Base-by-base conservation (phyloP, 2,113 vertebrate genomes). In the Nesospiza acunhae region DNA sequence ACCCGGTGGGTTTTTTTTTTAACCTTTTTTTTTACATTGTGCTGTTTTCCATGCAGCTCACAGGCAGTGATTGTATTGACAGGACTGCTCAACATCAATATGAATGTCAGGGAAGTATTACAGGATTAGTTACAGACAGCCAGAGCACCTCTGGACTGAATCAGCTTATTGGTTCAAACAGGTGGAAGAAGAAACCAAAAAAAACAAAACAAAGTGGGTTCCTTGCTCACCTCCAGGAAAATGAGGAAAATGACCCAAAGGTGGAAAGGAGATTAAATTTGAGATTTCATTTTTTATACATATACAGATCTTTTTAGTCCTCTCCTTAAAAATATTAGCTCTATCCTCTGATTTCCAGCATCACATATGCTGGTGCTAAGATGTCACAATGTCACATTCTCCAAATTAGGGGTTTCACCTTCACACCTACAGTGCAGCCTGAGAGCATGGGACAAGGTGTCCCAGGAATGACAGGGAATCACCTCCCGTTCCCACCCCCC, bases 21-120 rank as follows among this genome's bases (percentile, higher is more conserved):
- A n/a, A n/a, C n/a, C 7, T 6, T 27, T 18, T 37, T 37, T 62
- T 39, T 39, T 6, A 2, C 46, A 58, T 30, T 41, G 39, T 1
- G 4, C 22, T 80, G 20, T 80, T 86, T 80, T 69, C 50, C 59
- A 39, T 41, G 63, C 67, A 86, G 59, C 37, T 96, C 72, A 30
- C 16, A 35, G 55, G 46, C 46, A 92, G 68, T 21, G 53, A 66
- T 6, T 63, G 30, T 84, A 88, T 77, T 74, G 90, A 86, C 88
- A 92, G 68, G 73, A 88, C 53, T 31, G 33, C 76, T 87, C 72
- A 41, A 28, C 63, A 90, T 84, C 68, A 77, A 53, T 55, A 56
- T n/a, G 60, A 93, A 55, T 42, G 80, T 94, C 79, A 92, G 46
- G 50, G 9, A 88, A 93, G 30, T 30, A 83, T 90, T 76, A 83